Percentiles rank a stretch among this genome's conserved stretches.
Conservation (phyloP, 2,113 vertebrate genomes). For the Amia ocellicauda region DNA sequence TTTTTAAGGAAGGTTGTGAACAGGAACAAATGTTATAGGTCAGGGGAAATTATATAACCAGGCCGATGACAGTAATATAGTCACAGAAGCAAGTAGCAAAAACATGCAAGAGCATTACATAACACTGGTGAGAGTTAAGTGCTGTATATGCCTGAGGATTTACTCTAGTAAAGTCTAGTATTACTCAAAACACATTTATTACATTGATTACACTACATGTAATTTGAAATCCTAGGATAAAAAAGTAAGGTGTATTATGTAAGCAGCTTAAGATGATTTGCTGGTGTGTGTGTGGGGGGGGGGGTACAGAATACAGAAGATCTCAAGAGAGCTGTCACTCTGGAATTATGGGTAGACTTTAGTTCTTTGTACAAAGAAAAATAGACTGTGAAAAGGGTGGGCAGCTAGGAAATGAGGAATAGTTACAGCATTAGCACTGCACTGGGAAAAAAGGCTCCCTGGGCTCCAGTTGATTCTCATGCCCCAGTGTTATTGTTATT, state of each 20-base stretch:
- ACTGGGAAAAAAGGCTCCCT: conserved; percentile 2
- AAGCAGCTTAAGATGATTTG: too few species aligned
- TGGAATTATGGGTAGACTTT: background rate
- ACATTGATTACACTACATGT: too few species aligned
- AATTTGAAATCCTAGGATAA: too few species aligned
- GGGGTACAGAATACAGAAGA: background rate
- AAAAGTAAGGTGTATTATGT: too few species aligned
- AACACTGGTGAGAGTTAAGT: background rate
- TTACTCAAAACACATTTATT: too few species aligned
- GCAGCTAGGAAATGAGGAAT: background rate
- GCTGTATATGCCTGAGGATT: background rate
- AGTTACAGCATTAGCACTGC: background rate
- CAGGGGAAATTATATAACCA: background rate
- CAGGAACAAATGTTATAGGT: background rate
- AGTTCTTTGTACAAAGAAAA: background rate
- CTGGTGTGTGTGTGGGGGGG: background rate
- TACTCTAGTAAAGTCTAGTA: background rate
- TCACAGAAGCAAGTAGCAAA: background rate
- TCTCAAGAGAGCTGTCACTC: background rate
- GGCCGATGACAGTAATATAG: background rate
- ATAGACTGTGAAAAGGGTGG: background rate
- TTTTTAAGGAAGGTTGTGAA: background rate
- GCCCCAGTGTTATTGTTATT: background rate
- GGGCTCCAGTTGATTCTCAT: conserved; percentile 11
- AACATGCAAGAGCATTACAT: background rate